phyloP scores from a whole-genome alignment of 2,888 invertebrate species.

The Apamea crenata region DNA sequence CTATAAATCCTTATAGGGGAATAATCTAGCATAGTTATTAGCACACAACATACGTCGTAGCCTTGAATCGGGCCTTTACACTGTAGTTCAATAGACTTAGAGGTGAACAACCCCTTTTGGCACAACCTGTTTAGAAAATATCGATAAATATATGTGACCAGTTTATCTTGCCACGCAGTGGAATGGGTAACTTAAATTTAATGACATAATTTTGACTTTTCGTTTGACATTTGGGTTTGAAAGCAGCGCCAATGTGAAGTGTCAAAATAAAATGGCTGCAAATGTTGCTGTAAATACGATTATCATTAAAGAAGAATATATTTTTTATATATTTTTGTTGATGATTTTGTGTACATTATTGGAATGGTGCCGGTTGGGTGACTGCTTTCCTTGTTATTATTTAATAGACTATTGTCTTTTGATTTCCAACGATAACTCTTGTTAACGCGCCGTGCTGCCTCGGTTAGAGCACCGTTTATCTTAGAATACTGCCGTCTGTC shows the following conservation, averaged over 20 bases:
- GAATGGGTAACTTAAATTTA: slow-evolving; percentile 21
- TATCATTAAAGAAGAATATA: slow-evolving; percentile 21
- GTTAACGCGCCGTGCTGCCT: not conserved
- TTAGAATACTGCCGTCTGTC: not conserved
- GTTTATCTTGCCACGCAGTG: slow-evolving; percentile 28
- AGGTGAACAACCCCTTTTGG: slow-evolving; percentile 79
- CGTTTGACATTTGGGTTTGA: slow-evolving; percentile 23
- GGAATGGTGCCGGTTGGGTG: slow-evolving; percentile 17
- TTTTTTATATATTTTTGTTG: too few relatives aligned
- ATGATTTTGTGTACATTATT: slow-evolving; percentile 12
- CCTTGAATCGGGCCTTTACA: slow-evolving; percentile 73
- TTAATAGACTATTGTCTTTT: slow-evolving; percentile 9
- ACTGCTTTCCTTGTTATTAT: slow-evolving; percentile 5
- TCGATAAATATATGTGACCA: slow-evolving; percentile 60
- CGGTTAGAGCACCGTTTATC: not conserved
- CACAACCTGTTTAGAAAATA: slow-evolving; percentile 76
- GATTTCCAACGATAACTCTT: not conserved
- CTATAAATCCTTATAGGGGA: slow-evolving; percentile 43
- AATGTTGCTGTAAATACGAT: slow-evolving; percentile 10
- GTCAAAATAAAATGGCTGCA: slow-evolving; percentile 32
- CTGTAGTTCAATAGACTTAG: slow-evolving; percentile 74
- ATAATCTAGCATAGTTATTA: slow-evolving; percentile 58
- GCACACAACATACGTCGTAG: slow-evolving; percentile 59
- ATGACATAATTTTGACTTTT: slow-evolving; percentile 28
- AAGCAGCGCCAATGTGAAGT: not conserved